Conservation (phyloP, 2,797 vertebrate species). For the Phataginus tetradactyla region DNA sequence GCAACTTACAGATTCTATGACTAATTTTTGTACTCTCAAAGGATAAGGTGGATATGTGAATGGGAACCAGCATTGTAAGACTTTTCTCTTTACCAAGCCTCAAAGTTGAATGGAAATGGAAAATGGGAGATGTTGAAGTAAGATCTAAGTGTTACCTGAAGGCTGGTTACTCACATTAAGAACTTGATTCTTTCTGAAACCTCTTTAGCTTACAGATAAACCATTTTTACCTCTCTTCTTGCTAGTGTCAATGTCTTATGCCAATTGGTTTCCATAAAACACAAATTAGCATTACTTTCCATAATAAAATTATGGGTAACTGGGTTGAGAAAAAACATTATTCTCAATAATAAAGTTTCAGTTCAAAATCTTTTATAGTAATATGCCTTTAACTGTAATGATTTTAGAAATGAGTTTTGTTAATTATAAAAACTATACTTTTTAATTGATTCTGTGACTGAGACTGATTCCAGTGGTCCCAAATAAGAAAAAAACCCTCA, state of each 20-base stretch:
- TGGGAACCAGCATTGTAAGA: neutral
- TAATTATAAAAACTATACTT: slow-evolving; percentile 7
- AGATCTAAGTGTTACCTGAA: neutral
- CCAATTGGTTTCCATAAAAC: neutral
- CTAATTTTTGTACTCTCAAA: neutral
- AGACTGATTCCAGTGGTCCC: neutral
- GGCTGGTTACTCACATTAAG: neutral
- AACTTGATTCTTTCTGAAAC: slow-evolving; percentile 33
- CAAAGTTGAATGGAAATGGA: neutral
- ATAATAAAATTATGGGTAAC: neutral
- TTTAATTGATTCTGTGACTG: slow-evolving; percentile 12
- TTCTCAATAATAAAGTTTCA: slow-evolving; percentile 46
- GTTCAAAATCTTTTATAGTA: slow-evolving; percentile 37
- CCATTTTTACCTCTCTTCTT: neutral
- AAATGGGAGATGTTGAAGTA: neutral
- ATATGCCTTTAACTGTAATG: slow-evolving; percentile 16
- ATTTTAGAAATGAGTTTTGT: slow-evolving; percentile 35
- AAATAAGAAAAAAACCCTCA: neutral
- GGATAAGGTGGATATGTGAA: neutral
- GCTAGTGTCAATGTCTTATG: neutral
- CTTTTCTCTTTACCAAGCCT: neutral
- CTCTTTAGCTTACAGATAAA: neutral
- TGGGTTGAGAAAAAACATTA: neutral
- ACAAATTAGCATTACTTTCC: slow-evolving; percentile 5
- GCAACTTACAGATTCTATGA: neutral